Conservation (phyloP, 1,140 invertebrate genomes). For the Tyrophagus putrescentiae region DNA sequence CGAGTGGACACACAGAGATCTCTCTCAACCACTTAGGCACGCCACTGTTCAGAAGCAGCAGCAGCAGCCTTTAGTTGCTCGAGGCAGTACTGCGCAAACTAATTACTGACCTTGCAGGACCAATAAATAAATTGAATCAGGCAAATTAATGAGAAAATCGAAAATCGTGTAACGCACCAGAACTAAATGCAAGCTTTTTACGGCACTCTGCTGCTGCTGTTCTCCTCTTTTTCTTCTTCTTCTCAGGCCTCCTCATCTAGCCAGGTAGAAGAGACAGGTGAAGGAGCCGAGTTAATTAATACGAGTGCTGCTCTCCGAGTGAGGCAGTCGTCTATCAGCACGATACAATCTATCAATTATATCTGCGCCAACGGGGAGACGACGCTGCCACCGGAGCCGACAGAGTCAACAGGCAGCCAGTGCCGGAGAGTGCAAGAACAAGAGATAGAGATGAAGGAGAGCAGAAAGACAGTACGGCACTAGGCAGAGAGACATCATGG, state of each 20-base stretch:
- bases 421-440: too few species aligned
- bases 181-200: background rate
- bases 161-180: conserved; percentile 15
- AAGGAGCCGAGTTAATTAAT: conserved; percentile 8
- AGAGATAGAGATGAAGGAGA: too few species aligned
- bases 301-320: conserved; percentile 1
- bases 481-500: conserved; percentile 8
- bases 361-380: background rate
- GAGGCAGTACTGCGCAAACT: conserved; percentile 3
- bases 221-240: too few species aligned
- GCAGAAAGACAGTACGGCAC: too few species aligned
- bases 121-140: conserved; percentile 15
- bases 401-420: too few species aligned
- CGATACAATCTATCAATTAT: conserved; percentile 14
- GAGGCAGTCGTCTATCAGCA: conserved; percentile 4
- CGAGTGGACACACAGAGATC: too few species aligned
- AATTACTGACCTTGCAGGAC: conserved; percentile 1
- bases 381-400: background rate
- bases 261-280: background rate
- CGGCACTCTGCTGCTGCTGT: too few species aligned
- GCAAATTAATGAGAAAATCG: conserved; percentile 14
- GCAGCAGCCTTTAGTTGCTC: too few species aligned
- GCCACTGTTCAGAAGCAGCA: too few species aligned
- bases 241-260: too few species aligned
- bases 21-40: too few species aligned